Percentiles rank a stretch among this genome's conserved stretches.
Evolutionary conservation across 2,113 vertebrate species (phyloP).

Genomic region (Daphoenositta chrysoptera): DNA sequence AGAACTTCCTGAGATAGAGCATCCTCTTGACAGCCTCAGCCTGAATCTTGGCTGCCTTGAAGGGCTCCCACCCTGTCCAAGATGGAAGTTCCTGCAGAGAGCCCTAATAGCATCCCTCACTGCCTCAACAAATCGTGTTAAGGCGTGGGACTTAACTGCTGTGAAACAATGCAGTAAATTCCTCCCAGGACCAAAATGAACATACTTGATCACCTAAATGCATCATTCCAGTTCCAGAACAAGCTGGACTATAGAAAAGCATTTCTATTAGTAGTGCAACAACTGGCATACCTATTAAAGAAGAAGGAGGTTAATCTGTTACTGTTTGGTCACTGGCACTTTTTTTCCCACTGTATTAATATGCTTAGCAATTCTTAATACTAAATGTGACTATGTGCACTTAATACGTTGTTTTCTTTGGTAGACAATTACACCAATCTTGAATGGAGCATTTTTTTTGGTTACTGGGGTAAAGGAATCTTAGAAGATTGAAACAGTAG

Average conservation of each 20-base stretch:
- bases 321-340: neutral
- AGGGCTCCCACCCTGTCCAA: neutral
- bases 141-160: neutral
- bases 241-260: neutral
- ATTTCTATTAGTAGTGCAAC: neutral
- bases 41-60: neutral
- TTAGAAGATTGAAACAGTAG: constrained; percentile 65
- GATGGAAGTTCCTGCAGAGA: constrained; percentile 5
- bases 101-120: neutral
- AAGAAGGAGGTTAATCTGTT: constrained; percentile 6
- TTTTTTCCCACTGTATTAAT: neutral
- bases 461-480: constrained; percentile 56
- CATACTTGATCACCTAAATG: neutral
- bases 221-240: neutral
- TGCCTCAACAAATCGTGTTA: neutral
- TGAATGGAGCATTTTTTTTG: constrained; percentile 52
- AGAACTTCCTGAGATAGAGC: neutral
- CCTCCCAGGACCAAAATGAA: neutral
- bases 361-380: constrained; percentile 24
- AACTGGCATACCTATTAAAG: neutral
- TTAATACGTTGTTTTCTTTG: constrained; percentile 15
- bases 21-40: neutral
- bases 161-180: neutral
- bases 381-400: neutral
- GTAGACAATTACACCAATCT: constrained; percentile 39